Percentiles rank a stretch among this genome's conserved stretches.
Conservation (phyloP, 2,113 vertebrate genomes). For the Pyxicephalus adspersus region DNA sequence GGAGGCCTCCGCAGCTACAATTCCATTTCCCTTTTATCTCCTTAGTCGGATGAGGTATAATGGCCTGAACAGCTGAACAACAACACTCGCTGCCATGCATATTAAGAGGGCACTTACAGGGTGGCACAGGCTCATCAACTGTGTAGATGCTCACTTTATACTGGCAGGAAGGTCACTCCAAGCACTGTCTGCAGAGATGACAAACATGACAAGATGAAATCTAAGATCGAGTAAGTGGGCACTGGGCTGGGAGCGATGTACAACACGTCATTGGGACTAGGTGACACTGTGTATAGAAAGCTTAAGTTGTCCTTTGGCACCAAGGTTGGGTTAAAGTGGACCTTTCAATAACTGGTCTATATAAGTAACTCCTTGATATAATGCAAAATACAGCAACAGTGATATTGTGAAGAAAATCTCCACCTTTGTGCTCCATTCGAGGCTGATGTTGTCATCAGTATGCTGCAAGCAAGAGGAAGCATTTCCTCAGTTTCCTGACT, state of each 20-base stretch:
- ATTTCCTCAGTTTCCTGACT: no score
- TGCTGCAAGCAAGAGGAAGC: no score
- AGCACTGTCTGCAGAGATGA: not conserved
- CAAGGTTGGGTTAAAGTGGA: no score
- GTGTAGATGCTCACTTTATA: no score
- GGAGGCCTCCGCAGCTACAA: slow-evolving; percentile 30
- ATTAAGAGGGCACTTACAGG: slow-evolving; percentile 35
- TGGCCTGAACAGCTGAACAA: slow-evolving; percentile 33
- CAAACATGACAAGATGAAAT: not conserved
- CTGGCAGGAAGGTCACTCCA: not conserved
- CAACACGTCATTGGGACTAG: not conserved
- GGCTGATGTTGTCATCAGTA: no score
- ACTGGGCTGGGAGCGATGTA: no score
- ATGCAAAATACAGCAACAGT: no score
- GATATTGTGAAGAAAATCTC: no score
- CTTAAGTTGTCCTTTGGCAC: no score
- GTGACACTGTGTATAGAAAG: not conserved
- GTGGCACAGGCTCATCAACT: not conserved
- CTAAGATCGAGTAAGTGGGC: not conserved
- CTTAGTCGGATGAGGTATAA: slow-evolving; percentile 49
- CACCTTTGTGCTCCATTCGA: no score
- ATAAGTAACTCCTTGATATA: no score
- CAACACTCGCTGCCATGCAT: slow-evolving; percentile 35
- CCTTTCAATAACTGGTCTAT: no score
- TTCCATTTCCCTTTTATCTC: slow-evolving; percentile 55